These are phyloP conservation scores for Sitta europaea DNA, from an alignment of 2,113 vertebrate genomes.

Conservation along the genomic window DNA sequence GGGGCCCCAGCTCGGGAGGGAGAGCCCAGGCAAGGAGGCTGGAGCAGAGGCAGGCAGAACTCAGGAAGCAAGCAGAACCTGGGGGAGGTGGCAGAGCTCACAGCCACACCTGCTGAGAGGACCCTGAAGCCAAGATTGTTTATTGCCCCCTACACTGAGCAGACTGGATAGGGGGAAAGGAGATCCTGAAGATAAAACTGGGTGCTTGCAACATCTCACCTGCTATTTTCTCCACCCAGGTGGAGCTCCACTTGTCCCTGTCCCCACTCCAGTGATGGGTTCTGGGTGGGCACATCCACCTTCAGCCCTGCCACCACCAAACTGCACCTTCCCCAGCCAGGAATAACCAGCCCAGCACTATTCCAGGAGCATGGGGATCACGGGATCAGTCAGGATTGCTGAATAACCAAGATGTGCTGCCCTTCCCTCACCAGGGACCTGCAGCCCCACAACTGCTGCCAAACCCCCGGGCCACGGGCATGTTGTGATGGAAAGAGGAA, in stretches of 20 bases:
- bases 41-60: background rate
- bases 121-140: background rate
- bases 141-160: too few relatives aligned
- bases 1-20: background rate
- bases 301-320: background rate
- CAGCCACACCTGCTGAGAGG: background rate
- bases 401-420: background rate
- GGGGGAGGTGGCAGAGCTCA: background rate
- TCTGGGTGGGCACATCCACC: background rate
- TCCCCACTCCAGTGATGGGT: background rate
- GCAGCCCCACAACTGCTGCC: background rate
- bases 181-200: background rate
- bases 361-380: rapidly evolving
- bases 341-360: rapidly evolving
- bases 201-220: background rate
- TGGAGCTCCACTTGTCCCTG: rapidly evolving
- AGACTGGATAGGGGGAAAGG: background rate
- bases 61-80: background rate
- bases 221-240: background rate
- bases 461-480: rapidly evolving
- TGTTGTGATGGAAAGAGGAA: background rate
- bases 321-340: background rate
- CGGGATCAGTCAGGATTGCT: background rate
- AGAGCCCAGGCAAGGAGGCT: background rate
- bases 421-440: background rate